phyloP scores from a whole-genome alignment of 2,113 vertebrate genomes.

The Lagopus leucura region DNA sequence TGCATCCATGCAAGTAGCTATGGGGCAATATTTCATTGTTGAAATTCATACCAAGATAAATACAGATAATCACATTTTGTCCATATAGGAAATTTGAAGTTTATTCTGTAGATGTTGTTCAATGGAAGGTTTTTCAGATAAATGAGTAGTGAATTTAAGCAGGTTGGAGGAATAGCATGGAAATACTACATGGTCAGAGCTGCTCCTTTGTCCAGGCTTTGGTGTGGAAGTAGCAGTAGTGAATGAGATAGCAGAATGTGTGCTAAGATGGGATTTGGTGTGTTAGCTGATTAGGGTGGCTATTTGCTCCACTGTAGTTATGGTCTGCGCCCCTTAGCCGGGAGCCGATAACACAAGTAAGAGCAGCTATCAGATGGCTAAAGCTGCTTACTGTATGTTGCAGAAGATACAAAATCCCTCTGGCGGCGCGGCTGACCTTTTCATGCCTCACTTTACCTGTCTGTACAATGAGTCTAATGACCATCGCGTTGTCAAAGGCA shows the following conservation, averaged over 20 bases:
- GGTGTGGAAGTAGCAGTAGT: not conserved
- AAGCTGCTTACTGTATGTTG: not conserved
- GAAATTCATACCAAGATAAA: not conserved
- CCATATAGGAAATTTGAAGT: not conserved
- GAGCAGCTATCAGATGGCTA: not conserved
- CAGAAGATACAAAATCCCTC: not conserved
- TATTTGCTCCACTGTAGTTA: not conserved
- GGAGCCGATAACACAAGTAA: not conserved
- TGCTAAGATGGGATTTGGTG: fast-evolving
- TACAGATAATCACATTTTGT: not conserved
- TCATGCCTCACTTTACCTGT: slow-evolving; percentile 61
- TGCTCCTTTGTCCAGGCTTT: not conserved
- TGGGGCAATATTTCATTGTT: not conserved
- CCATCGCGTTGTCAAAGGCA: slow-evolving; percentile 27
- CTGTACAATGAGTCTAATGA: slow-evolving; percentile 48
- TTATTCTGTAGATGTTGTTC: not conserved
- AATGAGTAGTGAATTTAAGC: not conserved
- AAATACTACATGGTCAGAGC: fast-evolving
- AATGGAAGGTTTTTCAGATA: not conserved
- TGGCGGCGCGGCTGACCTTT: slow-evolving; percentile 34
- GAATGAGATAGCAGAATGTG: not conserved
- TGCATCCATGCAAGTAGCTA: not conserved
- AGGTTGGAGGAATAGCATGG: not conserved
- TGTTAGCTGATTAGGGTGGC: not conserved
- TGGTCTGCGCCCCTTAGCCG: not conserved